These are phyloP conservation scores for Hyles vespertilio DNA, from an alignment of 1,140 invertebrate genomes.

Conservation along the genomic window DNA sequence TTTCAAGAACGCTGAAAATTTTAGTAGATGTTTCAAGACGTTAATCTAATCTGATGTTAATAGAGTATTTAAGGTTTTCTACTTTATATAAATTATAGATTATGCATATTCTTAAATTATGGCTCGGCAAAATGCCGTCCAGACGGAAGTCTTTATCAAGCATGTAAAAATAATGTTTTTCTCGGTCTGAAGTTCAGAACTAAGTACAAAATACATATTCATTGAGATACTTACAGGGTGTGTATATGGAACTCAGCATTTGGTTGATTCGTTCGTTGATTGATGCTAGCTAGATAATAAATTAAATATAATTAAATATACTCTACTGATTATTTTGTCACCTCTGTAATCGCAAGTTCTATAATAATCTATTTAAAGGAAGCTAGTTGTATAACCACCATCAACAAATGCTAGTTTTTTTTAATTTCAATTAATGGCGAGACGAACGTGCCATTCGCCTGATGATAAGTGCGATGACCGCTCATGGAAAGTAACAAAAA, in stretches of 20 bases:
- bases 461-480: too few relatives aligned
- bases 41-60: neutral
- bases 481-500: too few relatives aligned
- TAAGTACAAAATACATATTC: neutral
- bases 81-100: neutral
- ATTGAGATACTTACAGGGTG: slow-evolving; percentile 47
- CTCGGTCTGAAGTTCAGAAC: neutral
- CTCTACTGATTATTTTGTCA: neutral
- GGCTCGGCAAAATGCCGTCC: too few relatives aligned
- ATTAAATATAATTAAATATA: neutral
- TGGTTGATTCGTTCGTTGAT: slow-evolving; percentile 61
- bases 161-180: neutral
- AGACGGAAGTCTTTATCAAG: neutral
- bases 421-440: too few relatives aligned
- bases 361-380: too few relatives aligned
- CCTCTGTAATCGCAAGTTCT: too few relatives aligned
- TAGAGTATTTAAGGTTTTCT: neutral
- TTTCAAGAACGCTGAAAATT: slow-evolving; percentile 20
- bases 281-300: slow-evolving; percentile 43
- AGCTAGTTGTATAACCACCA: too few relatives aligned
- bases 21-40: neutral
- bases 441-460: too few relatives aligned
- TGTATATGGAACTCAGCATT: slow-evolving; percentile 53
- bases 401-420: too few relatives aligned
- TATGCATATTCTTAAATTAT: neutral